phyloP scores from a whole-genome alignment of 2,888 invertebrate genomes.

The Cremastinae sp. region DNA sequence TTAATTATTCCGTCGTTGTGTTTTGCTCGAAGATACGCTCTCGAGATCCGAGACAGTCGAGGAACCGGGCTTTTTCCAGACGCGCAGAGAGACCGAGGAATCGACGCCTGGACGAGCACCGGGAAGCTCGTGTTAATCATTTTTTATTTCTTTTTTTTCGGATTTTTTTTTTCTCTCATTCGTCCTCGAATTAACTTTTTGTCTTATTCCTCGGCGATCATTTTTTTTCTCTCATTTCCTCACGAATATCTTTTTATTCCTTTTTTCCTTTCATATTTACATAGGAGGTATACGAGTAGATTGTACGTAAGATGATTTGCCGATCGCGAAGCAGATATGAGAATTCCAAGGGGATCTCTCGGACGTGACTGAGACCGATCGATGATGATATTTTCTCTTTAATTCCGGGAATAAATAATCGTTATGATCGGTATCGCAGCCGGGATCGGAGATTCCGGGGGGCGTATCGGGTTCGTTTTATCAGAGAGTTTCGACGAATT shows the following conservation, averaged over 20 bases:
- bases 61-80: constrained; percentile 7
- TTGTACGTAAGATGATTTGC: neutral
- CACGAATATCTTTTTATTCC: too few species aligned
- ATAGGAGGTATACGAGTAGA: neutral
- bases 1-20: constrained; percentile 71
- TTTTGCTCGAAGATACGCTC: constrained; percentile 53
- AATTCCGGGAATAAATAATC: neutral
- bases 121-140: constrained; percentile 42
- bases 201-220: too few species aligned
- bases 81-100: constrained; percentile 15
- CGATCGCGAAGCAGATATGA: constrained; percentile 15
- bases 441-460: constrained; percentile 8
- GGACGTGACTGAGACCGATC: neutral
- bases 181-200: neutral
- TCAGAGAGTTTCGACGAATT: constrained; percentile 24
- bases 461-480: neutral
- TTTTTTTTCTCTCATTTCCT: too few species aligned
- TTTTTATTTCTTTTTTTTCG: neutral
- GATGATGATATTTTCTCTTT: neutral
- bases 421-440: neutral
- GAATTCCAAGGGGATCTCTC: neutral
- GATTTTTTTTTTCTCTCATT: too few species aligned
- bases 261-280: neutral
- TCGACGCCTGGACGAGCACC: constrained; percentile 11
- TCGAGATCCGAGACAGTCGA: constrained; percentile 15